Conservation (phyloP, 2,113 vertebrate genomes). For the Microcebus ravelobensis region DNA sequence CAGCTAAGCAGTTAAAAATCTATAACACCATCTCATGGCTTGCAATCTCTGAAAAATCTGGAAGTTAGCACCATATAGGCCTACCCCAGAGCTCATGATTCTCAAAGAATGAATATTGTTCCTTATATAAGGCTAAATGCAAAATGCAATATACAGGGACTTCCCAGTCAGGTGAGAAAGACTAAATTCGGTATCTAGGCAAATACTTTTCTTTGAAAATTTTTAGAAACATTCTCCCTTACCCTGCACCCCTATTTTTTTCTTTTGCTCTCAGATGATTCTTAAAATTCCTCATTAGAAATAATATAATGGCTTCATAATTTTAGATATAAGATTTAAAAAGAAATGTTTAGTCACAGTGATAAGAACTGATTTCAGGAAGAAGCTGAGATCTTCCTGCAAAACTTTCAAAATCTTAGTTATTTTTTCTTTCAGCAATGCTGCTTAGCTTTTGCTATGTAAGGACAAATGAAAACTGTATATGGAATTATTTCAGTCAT, state of each 20-base stretch:
- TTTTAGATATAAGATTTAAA: background rate
- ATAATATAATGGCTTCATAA: background rate
- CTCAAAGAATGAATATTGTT: background rate
- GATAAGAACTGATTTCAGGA: background rate
- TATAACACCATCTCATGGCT: background rate
- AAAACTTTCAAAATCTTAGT: background rate
- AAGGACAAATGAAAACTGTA: background rate
- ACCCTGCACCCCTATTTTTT: background rate
- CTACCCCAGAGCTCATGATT: background rate
- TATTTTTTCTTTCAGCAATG: background rate
- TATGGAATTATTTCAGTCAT: conserved; percentile 19
- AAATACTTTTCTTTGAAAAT: background rate
- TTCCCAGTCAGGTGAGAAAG: background rate
- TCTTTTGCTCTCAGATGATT: background rate
- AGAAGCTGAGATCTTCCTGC: background rate
- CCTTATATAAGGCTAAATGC: background rate
- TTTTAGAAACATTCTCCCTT: background rate
- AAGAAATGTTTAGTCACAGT: background rate
- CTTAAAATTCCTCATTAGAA: background rate
- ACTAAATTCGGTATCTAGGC: background rate
- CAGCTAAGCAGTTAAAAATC: background rate
- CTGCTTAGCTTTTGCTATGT: conserved; percentile 7
- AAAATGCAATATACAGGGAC: background rate
- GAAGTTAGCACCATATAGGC: background rate
- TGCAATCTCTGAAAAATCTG: background rate